Conservation (phyloP, 2,113 vertebrate genomes). For the Podarcis cretensis region DNA sequence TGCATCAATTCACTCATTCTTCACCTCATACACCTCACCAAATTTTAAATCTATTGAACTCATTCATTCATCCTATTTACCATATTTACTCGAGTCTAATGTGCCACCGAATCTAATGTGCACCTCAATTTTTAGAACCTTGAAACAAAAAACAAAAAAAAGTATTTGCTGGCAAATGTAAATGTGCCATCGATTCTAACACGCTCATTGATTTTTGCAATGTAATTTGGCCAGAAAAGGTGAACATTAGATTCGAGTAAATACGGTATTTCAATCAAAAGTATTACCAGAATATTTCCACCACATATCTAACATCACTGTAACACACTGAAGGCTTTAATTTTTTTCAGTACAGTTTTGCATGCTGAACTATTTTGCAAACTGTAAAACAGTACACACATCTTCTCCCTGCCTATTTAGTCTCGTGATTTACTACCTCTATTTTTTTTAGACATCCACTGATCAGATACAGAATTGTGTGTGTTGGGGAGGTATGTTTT, state of each 20-base stretch:
- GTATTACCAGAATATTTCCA: background rate
- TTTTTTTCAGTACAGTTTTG: background rate
- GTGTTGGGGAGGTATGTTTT: background rate
- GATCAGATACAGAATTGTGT: background rate
- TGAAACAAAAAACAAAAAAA: too few relatives aligned
- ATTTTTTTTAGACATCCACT: background rate
- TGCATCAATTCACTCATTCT: background rate
- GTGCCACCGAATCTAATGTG: too few relatives aligned
- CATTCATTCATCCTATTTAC: background rate
- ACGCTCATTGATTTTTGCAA: too few relatives aligned
- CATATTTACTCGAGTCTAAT: too few relatives aligned
- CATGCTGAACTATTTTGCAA: background rate
- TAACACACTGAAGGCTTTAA: background rate
- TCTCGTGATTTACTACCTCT: background rate
- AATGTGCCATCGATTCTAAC: too few relatives aligned
- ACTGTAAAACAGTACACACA: background rate
- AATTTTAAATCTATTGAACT: background rate
- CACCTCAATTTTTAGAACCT: too few relatives aligned
- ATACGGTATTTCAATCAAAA: background rate
- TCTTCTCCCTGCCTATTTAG: background rate
- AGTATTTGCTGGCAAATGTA: too few relatives aligned
- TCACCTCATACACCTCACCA: background rate
- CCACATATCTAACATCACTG: background rate
- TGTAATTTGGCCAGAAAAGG: too few relatives aligned
- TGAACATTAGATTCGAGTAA: too few relatives aligned